A percentile compares a stretch with the other conserved stretches of the same genome.
phyloP scores from a whole-genome alignment of 2,888 invertebrate genomes.

The Ectemnius continuus region DNA sequence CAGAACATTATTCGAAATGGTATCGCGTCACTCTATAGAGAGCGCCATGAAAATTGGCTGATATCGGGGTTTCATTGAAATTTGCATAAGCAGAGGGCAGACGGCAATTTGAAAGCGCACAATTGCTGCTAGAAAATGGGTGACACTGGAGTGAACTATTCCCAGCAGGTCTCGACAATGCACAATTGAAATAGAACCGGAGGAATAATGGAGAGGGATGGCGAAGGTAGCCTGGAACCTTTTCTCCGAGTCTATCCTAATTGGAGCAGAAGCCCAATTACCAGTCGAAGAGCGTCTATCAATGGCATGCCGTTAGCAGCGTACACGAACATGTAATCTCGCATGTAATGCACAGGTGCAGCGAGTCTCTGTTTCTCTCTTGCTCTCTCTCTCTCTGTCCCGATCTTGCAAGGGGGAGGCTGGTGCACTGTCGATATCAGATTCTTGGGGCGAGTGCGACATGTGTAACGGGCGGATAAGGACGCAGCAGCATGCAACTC shows the following conservation, averaged over 20 bases:
- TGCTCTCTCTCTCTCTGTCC: neutral
- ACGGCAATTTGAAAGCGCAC: too few species aligned
- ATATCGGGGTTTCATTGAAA: too few species aligned
- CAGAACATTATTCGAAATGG: too few species aligned
- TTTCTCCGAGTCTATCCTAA: conserved; percentile 27
- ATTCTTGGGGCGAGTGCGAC: conserved; percentile 34
- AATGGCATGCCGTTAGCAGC: neutral
- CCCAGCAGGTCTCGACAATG: neutral
- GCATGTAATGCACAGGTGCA: conserved; percentile 38
- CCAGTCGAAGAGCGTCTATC: conserved; percentile 10
- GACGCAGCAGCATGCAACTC: conserved; percentile 38
- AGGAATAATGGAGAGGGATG: neutral
- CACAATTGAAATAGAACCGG: neutral
- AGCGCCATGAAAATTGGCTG: too few species aligned
- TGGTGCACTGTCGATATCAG: conserved; percentile 9
- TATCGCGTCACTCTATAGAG: too few species aligned
- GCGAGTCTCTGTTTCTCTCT: neutral
- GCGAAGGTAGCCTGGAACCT: neutral
- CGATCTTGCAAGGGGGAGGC: conserved; percentile 17
- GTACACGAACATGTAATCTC: conserved; percentile 36
- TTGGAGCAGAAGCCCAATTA: conserved; percentile 30
- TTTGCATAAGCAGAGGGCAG: too few species aligned
- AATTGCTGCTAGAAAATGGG: too few species aligned
- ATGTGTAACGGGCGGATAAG: conserved; percentile 48
- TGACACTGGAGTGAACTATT: too few species aligned